Conservation (phyloP, 2,888 invertebrate genomes). For the Brachylomia viminalis region DNA sequence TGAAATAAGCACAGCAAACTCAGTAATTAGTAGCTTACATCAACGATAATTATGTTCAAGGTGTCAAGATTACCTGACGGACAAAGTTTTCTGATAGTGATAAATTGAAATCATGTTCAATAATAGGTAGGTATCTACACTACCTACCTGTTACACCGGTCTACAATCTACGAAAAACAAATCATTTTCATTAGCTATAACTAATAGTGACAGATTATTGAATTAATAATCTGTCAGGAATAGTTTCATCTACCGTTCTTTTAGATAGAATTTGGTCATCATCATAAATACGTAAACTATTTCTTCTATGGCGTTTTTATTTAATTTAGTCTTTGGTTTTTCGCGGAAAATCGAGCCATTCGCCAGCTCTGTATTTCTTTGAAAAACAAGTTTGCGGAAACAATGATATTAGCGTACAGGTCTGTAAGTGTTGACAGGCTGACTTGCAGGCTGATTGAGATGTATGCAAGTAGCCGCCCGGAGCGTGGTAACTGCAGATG, state of each 20-base stretch:
- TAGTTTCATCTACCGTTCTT: neutral
- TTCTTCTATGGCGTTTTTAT: neutral
- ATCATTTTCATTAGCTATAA: neutral
- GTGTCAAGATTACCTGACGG: constrained; percentile 27
- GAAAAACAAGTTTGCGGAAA: neutral
- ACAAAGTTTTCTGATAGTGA: constrained; percentile 32
- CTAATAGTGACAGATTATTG: neutral
- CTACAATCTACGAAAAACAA: neutral
- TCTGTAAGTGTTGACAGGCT: neutral
- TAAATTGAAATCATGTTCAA: neutral
- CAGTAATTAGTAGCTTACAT: constrained; percentile 1
- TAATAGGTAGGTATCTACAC: too few species aligned
- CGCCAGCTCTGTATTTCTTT: neutral
- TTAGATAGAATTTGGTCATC: neutral
- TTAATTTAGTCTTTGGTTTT: neutral
- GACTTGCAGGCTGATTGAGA: neutral
- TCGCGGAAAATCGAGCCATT: neutral
- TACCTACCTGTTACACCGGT: neutral
- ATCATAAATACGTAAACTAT: neutral
- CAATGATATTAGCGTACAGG: neutral
- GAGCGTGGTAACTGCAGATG: neutral
- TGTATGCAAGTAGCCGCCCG: neutral
- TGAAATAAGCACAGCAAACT: neutral
- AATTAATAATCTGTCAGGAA: too few species aligned
- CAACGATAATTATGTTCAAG: constrained; percentile 7